Base-by-base conservation (phyloP, 2,888 invertebrate genomes). In the Boloria euphrosyne region DNA sequence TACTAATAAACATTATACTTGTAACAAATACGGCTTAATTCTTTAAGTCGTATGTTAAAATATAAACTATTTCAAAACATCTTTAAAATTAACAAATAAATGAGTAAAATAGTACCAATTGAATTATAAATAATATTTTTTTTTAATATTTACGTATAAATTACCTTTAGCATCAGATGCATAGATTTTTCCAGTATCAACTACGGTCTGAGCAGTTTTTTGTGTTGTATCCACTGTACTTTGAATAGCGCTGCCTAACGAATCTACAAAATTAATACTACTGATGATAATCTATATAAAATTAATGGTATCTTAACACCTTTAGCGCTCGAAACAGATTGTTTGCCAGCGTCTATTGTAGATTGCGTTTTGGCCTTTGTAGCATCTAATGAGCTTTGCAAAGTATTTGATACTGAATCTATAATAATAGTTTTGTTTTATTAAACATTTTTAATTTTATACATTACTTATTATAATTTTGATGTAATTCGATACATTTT, bases 371-470 rank as follows among this genome's bases (percentile, higher is more conserved):
- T 80, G 60, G 75, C 78, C 74, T 78, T 72, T 46, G 83, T 79
- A 38, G 77, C 74, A 68, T 84, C 81, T 72, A 84, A 73, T 58
- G 84, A 81, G 53, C 76, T 80, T 75, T 87, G 81, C 49, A 84
- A 70, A 22, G 84, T 78, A 74, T 74, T 81, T 73, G 85, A 81
- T 67, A 86, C 81, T 51, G 82, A 74, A 82, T 86, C 87, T 88
- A 86, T 62, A 81, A 71, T 57, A 73, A 68, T 51, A 38, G 2
- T 38, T 38, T 38, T 38, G 31, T 38, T 10, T 38, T 38, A 38
- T 38, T 22, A 7, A 38, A 10, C 31, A 1, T 38, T 1, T 38
- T 38, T 38, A 38, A 10, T 38, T 38, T 38, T 38, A 38, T 38
- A 10, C 1, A 10, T 38, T 10, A 2, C 1, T 2, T 38, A 38